Evolutionary conservation across 2,888 invertebrate species (phyloP).

Genomic region (Ochlodes sylvanus): DNA sequence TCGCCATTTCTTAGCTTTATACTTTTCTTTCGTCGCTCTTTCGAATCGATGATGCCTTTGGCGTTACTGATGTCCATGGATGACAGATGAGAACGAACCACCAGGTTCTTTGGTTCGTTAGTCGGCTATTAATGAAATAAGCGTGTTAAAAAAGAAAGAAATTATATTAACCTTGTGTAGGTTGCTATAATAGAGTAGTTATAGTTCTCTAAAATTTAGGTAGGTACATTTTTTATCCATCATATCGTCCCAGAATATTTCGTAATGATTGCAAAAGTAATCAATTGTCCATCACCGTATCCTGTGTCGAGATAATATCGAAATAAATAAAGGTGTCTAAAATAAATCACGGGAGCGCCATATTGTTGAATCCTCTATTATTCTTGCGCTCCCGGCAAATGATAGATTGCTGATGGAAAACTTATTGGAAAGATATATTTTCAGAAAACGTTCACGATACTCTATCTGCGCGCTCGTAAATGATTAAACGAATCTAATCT

Average conservation of each 20-base stretch:
- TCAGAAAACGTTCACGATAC: slow-evolving; percentile 20
- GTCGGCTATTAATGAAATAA: too few species aligned
- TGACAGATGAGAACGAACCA: too few species aligned
- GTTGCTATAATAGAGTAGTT: too few species aligned
- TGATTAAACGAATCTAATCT: slow-evolving; percentile 3
- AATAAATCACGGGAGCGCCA: slow-evolving; percentile 32
- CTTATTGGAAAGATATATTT: slow-evolving; percentile 29
- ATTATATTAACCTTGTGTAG: too few species aligned
- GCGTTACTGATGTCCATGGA: too few species aligned
- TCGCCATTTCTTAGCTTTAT: too few species aligned
- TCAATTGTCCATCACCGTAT: slow-evolving; percentile 9
- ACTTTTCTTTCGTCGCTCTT: too few species aligned
- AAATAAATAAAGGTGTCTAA: slow-evolving; percentile 33
- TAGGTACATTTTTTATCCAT: neutral
- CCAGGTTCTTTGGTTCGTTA: too few species aligned
- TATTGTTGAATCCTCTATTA: slow-evolving; percentile 31
- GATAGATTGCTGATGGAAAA: slow-evolving; percentile 37
- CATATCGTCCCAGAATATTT: neutral
- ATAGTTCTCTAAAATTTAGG: too few species aligned
- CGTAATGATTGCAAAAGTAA: slow-evolving; percentile 5
- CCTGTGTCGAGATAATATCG: slow-evolving; percentile 15
- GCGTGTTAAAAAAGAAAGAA: too few species aligned
- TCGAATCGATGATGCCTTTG: too few species aligned
- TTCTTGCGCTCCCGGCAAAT: slow-evolving; percentile 28
- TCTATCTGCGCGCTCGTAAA: slow-evolving; percentile 19